Base-by-base conservation (phyloP, 2,113 vertebrate species). In the Malurus cyaneus region DNA sequence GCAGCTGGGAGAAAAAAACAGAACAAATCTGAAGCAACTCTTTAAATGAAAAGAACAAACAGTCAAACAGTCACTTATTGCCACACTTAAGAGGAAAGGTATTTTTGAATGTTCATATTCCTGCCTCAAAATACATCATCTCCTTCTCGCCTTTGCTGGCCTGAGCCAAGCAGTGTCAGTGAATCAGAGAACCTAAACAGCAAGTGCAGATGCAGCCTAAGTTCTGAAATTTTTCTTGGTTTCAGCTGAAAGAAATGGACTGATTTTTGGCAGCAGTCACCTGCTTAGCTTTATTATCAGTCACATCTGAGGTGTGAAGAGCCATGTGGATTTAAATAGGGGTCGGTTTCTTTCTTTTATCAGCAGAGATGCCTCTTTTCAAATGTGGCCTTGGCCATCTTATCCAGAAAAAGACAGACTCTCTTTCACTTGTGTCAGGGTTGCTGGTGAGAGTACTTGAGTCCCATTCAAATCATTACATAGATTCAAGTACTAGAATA, bases 11-110 rank as follows among this genome's bases (percentile, higher is more conserved):
- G 76, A 18, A 79, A 82, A 57, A 88, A 14, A 21, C 1, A 60
- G 80, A 87, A 79, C 46, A 73, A 80, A 95, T 46, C 82, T 67
- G 77, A 89, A 94, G 79, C 89, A 88, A 80, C 23, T 29, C 83
- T 94, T 80, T 6, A 77, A 41, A 67, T 26, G 44, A 67, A 34
- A 52, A 87, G 46, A 88, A 69, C 66, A 84, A 81, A 89, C 10
- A 79, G 62, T 70, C 71, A 70, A 69, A 64, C 49, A 42, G 56
- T 70, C 64, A 57, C 60, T 90, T 74, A 78, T 0, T 46, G 73
- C 26, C 44, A 42, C 29, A 54, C 28, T 50, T 50, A 84, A 90
- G 57, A 81, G 41, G 65, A 86, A 86, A 82, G 54, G 74, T 53
- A 46, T 96, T 93, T 88, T n/a, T 92, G 54, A 81, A 60, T 49